These are phyloP conservation scores for Apamea epomidion DNA, from an alignment of 2,888 invertebrate species.

Conservation along the genomic window DNA sequence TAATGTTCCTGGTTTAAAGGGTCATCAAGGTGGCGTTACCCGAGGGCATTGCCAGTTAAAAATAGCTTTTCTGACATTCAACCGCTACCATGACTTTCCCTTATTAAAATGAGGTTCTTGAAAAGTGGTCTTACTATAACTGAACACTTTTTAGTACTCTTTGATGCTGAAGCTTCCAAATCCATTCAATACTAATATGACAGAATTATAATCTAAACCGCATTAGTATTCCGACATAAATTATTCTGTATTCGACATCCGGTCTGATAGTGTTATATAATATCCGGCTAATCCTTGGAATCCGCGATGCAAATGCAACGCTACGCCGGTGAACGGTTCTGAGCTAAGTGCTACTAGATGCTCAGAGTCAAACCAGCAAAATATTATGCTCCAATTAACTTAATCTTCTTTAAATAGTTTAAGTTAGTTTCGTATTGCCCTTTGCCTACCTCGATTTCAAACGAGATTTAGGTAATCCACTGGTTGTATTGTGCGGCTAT, in stretches of 20 bases:
- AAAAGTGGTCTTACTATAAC: not conserved
- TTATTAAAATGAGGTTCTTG: not conserved
- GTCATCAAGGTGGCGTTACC: slow-evolving; percentile 17
- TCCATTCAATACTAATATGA: not conserved
- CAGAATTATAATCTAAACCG: slow-evolving; percentile 11
- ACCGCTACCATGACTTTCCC: not conserved
- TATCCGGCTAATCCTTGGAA: slow-evolving; percentile 45
- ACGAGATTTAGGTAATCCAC: slow-evolving; percentile 12
- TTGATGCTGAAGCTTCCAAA: slow-evolving; percentile 16
- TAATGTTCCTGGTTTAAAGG: slow-evolving; percentile 21
- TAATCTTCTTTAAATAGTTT: slow-evolving; percentile 43
- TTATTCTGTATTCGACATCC: slow-evolving; percentile 34
- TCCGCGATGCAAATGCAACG: slow-evolving; percentile 49
- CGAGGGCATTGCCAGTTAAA: slow-evolving; percentile 1
- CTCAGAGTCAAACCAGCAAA: slow-evolving; percentile 33
- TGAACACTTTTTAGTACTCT: not conserved
- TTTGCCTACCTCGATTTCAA: slow-evolving; percentile 6
- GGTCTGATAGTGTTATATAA: slow-evolving; percentile 37
- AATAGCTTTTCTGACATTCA: slow-evolving; percentile 5
- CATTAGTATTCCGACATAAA: slow-evolving; percentile 30
- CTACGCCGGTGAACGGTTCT: slow-evolving; percentile 36
- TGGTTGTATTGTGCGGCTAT: not conserved
- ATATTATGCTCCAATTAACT: slow-evolving; percentile 51
- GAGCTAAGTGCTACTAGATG: slow-evolving; percentile 47
- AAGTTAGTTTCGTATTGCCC: slow-evolving; percentile 20